A percentile compares a stretch with the other conserved stretches of the same genome.
These are phyloP conservation scores for Sylvia atricapilla DNA, from an alignment of 2,113 vertebrate species.

Conservation along the genomic window DNA sequence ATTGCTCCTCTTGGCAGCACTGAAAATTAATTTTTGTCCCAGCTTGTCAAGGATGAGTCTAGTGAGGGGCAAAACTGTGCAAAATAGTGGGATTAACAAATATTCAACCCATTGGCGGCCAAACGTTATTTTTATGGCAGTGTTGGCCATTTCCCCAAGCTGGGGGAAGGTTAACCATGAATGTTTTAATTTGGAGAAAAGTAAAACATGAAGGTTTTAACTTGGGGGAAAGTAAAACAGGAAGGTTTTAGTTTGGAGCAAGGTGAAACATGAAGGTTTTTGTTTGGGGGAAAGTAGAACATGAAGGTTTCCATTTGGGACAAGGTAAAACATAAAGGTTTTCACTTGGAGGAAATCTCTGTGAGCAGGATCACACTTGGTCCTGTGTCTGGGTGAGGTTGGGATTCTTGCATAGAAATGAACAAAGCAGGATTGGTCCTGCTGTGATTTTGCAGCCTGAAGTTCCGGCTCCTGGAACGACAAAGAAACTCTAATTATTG, in stretches of 20 bases:
- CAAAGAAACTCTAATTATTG: neutral
- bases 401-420: neutral
- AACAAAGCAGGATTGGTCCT: neutral
- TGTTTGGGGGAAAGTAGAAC: neutral
- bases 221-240: neutral
- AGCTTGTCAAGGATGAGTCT: accelerated
- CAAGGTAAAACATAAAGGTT: neutral
- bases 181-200: neutral
- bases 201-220: neutral
- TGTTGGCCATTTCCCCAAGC: neutral
- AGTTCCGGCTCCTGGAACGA: neutral
- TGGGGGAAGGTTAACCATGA: neutral
- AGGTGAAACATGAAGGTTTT: neutral
- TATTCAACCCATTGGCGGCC: neutral
- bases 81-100: neutral
- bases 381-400: neutral
- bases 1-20: neutral
- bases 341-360: neutral
- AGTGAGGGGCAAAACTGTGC: neutral
- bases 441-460: neutral
- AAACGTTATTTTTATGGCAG: neutral
- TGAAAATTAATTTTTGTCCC: neutral
- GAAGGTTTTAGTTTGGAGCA: accelerated
- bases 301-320: neutral
- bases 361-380: neutral